phyloP scores from a whole-genome alignment of 2,888 invertebrate species.

The Sesia apiformis region DNA sequence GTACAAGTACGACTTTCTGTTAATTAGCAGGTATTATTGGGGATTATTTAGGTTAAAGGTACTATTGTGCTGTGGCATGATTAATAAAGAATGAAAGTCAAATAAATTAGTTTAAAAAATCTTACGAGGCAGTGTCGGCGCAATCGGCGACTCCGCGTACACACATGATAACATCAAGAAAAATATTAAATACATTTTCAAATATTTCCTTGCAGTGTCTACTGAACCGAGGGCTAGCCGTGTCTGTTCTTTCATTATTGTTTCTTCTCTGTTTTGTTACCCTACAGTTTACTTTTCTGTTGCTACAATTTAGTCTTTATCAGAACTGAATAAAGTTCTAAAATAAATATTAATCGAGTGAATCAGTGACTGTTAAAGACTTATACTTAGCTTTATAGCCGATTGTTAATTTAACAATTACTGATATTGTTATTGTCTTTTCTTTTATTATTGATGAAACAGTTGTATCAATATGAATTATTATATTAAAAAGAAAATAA shows the following conservation, averaged over 20 bases:
- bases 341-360: not conserved
- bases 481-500: too few relatives aligned
- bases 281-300: not conserved
- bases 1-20: too few relatives aligned
- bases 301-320: not conserved
- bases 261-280: constrained; percentile 2
- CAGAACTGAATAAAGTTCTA: not conserved
- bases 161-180: not conserved
- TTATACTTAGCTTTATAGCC: not conserved
- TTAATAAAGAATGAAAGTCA: too few relatives aligned
- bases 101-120: too few relatives aligned
- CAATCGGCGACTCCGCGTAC: not conserved
- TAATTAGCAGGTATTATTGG: too few relatives aligned
- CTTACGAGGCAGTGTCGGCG: too few relatives aligned
- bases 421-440: not conserved
- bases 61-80: too few relatives aligned
- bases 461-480: not conserved
- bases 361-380: not conserved
- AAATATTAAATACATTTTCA: not conserved
- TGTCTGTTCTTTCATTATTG: not conserved
- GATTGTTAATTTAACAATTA: not conserved
- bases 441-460: not conserved
- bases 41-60: too few relatives aligned
- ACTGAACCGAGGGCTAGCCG: not conserved
- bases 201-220: not conserved